These are phyloP conservation scores for Eristalinus sepulchralis DNA, from an alignment of 2,888 invertebrate species.

Conservation along the genomic window DNA sequence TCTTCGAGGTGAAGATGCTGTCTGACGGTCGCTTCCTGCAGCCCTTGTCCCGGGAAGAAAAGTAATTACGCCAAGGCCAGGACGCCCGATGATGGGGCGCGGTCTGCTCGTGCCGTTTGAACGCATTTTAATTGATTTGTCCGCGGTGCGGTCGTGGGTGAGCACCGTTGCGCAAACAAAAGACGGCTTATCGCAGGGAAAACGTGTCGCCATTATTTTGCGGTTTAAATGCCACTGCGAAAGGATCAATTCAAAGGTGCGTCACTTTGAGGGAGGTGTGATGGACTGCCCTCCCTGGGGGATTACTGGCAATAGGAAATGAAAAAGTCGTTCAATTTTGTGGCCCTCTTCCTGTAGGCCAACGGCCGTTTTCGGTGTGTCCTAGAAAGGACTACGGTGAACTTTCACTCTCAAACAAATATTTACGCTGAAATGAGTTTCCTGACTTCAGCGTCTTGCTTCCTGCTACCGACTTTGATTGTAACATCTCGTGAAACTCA, in stretches of 20 bases:
- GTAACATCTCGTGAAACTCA: neutral
- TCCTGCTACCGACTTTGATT: constrained; percentile 1
- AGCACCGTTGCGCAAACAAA: neutral
- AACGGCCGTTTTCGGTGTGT: neutral
- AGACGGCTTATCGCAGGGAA: constrained; percentile 28
- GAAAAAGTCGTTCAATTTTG: constrained; percentile 32
- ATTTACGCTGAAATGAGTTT: constrained; percentile 48
- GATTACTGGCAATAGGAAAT: constrained; percentile 52
- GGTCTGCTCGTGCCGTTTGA: neutral
- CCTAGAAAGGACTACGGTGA: neutral
- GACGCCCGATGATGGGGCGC: constrained; percentile 21
- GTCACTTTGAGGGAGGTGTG: constrained; percentile 14
- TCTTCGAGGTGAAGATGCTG: constrained; percentile 53
- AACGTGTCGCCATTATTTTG: constrained; percentile 36
- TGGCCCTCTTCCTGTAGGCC: neutral
- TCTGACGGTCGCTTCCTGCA: constrained; percentile 35
- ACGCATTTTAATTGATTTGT: constrained; percentile 55
- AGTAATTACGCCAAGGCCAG: neutral
- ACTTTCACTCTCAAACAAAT: constrained; percentile 32
- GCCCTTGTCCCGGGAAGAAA: neutral
- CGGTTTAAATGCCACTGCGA: neutral
- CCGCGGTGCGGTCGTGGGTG: neutral
- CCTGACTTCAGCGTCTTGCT: constrained; percentile 29
- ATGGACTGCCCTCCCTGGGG: constrained; percentile 42
- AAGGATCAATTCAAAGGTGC: constrained; percentile 31